Evolutionary conservation across 2,888 invertebrate genomes (phyloP), one percentile per base, ranked within the genome.

Genomic region (Agrotis clavis): DNA sequence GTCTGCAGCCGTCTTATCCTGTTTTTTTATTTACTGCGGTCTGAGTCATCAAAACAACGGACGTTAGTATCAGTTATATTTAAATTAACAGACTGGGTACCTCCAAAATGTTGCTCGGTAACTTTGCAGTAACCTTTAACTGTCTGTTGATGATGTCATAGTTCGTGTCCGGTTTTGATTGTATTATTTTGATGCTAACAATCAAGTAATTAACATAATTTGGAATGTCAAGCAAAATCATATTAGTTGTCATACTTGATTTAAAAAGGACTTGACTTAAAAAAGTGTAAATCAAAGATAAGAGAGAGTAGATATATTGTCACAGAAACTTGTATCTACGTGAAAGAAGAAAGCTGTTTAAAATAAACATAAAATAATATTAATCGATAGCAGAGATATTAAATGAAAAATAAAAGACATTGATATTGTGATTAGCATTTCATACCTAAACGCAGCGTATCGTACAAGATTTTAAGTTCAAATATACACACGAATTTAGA

Each of bases 81-180:
- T 30, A 21, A n/a, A 60, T n/a, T 63, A 54, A 41, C 16, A 18
- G 48, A 54, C 59, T 14, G 25, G 63, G 19, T 64, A 62, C 71
- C 51, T 71, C 54, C 14, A 57, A 68, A 77, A 67, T 47, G 56
- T 71, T 65, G 77, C 41, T 69, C 25, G 48, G 60, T 80, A 61
- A 59, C 67, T 67, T 71, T 70, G 78, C 56, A 77, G 71, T 86
- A 81, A 87, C 87, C 85, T 85, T 82, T 82, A 76, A 59, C 82
- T 74, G 79, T 78, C 76, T 65, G 67, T 18, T 48, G 82, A 85
- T 90, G 89, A 89, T 84, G 84, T 88, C 90, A 90, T 81, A 48
- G 51, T 68, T 76, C 77, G 81, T 82, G 84, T 84, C 89, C 84
- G 87, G 87, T 83, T 89, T 82, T 47, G 72, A 70, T 77, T 81